Conservation (phyloP, 2,113 vertebrate genomes). For the Bufo gargarizans region DNA sequence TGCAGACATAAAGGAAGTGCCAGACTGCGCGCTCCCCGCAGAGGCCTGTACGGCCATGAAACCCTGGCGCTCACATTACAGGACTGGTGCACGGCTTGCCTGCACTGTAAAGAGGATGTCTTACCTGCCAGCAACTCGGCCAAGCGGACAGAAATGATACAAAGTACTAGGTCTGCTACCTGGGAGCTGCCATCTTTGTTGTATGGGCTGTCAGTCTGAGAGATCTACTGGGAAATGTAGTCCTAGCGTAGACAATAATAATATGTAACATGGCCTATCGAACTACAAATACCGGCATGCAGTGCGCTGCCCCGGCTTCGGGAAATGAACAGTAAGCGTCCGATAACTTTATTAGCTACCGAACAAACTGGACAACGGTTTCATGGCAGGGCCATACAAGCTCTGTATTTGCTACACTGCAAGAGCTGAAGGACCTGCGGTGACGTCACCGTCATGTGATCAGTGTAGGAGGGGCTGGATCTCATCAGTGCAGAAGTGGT, state of each 20-base stretch:
- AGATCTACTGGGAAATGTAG: slow-evolving; percentile 27
- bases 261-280: too few relatives aligned
- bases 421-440: too few relatives aligned
- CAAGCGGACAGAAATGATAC: fast-evolving
- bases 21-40: background rate
- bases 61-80: too few relatives aligned
- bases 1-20: background rate
- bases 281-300: slow-evolving; percentile 44
- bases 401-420: too few relatives aligned
- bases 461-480: too few relatives aligned
- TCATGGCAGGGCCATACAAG: too few relatives aligned
- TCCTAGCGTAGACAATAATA: background rate
- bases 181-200: slow-evolving; percentile 59
- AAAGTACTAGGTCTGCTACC: background rate
- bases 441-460: too few relatives aligned
- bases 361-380: background rate
- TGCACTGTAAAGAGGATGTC: background rate
- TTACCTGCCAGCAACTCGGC: background rate
- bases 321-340: background rate
- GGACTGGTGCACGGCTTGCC: background rate
- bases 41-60: too few relatives aligned
- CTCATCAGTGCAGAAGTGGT: too few relatives aligned
- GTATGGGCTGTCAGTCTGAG: background rate
- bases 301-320: background rate
- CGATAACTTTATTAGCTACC: slow-evolving; percentile 25